These are phyloP conservation scores for Microtus richardsoni DNA, from an alignment of 2,113 vertebrate species.

Conservation along the genomic window DNA sequence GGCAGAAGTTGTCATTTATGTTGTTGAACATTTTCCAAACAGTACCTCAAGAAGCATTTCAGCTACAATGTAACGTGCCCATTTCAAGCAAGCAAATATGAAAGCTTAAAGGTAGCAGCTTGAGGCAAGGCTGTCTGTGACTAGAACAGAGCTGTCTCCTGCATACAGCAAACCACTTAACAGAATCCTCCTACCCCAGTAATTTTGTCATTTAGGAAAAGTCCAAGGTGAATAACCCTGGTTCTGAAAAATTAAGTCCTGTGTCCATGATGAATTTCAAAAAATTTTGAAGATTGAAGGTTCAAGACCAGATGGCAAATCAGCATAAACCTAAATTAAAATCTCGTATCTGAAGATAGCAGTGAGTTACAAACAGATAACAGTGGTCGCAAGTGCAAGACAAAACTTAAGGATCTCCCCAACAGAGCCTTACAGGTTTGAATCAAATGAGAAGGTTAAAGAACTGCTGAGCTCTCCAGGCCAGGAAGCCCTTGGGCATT, in stretches of 20 bases:
- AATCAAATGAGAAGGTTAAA: neutral
- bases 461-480: neutral
- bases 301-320: constrained; percentile 98
- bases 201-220: constrained; percentile 98
- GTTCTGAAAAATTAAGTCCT: constrained; percentile 91
- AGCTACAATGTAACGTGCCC: constrained; percentile 87
- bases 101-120: constrained; percentile 91
- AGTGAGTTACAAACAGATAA: constrained; percentile 97
- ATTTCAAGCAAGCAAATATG: constrained; percentile 92
- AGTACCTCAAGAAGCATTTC: constrained; percentile 95
- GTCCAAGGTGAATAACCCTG: constrained; percentile 96
- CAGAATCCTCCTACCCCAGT: constrained; percentile 92
- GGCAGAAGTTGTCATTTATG: constrained; percentile 95
- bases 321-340: constrained; percentile 96
- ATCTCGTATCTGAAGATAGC: constrained; percentile 96
- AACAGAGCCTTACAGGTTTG: constrained; percentile 94
- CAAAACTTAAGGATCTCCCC: constrained; percentile 96
- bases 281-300: constrained; percentile 94
- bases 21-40: constrained; percentile 95
- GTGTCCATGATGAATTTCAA: constrained; percentile 98
- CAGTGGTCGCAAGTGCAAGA: constrained; percentile 96
- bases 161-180: constrained; percentile 91
- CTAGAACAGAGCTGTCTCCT: constrained; percentile 92
- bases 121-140: constrained; percentile 90
- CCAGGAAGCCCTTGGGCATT: neutral